Conservation (phyloP, 2,797 vertebrate species). For the Hydrocynus forskahlii region DNA sequence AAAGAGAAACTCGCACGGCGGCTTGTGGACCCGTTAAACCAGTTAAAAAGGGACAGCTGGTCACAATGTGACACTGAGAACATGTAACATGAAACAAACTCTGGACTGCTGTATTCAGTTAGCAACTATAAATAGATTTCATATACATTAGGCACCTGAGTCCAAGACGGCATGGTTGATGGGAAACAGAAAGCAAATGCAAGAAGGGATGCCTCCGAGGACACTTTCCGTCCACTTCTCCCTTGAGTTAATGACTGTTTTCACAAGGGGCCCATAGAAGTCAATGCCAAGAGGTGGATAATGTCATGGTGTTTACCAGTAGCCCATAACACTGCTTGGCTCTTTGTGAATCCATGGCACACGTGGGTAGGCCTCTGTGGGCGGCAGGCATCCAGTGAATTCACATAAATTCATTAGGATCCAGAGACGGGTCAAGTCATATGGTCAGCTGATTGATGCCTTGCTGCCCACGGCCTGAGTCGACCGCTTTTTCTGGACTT, state of each 20-base stretch:
- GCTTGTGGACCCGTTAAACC: not conserved
- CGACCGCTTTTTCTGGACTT: conserved; percentile 46
- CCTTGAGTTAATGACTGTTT: conserved; percentile 52
- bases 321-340: conserved; percentile 43
- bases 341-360: conserved; percentile 56
- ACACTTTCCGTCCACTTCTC: conserved; percentile 41
- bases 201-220: conserved; percentile 16
- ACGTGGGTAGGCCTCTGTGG: conserved; percentile 64
- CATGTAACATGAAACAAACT: not conserved
- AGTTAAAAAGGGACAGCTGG: conserved; percentile 8
- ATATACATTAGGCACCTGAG: conserved; percentile 21
- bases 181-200: not conserved
- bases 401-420: conserved; percentile 49
- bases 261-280: conserved; percentile 50
- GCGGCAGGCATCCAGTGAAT: conserved; percentile 55
- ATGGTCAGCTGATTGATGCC: conserved; percentile 55
- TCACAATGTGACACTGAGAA: conserved; percentile 2
- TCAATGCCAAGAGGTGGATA: conserved; percentile 60
- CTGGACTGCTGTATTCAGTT: not conserved
- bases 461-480: conserved; percentile 37
- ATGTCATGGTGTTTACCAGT: conserved; percentile 57
- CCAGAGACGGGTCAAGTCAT: conserved; percentile 42
- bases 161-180: conserved; percentile 7
- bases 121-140: conserved; percentile 13
- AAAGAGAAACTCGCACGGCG: not conserved